Evolutionary conservation across 2,888 invertebrate species (phyloP).

Genomic region (Rotaria socialis): DNA sequence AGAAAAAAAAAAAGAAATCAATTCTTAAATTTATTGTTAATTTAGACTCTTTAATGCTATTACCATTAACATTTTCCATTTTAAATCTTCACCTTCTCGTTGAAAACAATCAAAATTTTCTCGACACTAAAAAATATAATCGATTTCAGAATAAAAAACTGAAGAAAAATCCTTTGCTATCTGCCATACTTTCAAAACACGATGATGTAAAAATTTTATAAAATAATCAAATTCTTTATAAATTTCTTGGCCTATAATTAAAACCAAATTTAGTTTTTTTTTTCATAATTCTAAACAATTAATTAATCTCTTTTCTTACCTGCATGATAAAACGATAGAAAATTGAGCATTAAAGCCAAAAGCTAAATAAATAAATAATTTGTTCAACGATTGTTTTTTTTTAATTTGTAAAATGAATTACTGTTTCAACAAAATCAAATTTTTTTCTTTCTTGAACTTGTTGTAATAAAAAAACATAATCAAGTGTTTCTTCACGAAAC

Average conservation of each 20-base stretch:
- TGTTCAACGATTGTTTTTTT: too few species aligned
- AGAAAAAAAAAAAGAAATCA: slow-evolving; percentile 46
- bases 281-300: too few species aligned
- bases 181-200: not conserved
- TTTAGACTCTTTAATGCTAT: not conserved
- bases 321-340: slow-evolving; percentile 37
- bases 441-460: slow-evolving; percentile 97
- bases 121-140: slow-evolving; percentile 13
- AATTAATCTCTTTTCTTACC: slow-evolving; percentile 64
- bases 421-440: slow-evolving; percentile 96
- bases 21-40: not conserved
- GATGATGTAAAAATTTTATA: slow-evolving; percentile 29
- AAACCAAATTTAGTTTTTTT: too few species aligned
- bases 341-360: slow-evolving; percentile 36
- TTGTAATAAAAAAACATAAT: slow-evolving; percentile 92
- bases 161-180: not conserved
- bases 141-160: not conserved
- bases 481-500: slow-evolving; percentile 90
- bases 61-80: slow-evolving; percentile 36
- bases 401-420: slow-evolving; percentile 51
- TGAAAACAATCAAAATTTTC: slow-evolving; percentile 38
- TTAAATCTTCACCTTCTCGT: slow-evolving; percentile 34
- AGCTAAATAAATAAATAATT: not conserved
- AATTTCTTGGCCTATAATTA: slow-evolving; percentile 51
- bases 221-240: slow-evolving; percentile 39